These are phyloP conservation scores for Oncorhynchus nerka DNA, from an alignment of 2,113 vertebrate genomes.

Conservation along the genomic window DNA sequence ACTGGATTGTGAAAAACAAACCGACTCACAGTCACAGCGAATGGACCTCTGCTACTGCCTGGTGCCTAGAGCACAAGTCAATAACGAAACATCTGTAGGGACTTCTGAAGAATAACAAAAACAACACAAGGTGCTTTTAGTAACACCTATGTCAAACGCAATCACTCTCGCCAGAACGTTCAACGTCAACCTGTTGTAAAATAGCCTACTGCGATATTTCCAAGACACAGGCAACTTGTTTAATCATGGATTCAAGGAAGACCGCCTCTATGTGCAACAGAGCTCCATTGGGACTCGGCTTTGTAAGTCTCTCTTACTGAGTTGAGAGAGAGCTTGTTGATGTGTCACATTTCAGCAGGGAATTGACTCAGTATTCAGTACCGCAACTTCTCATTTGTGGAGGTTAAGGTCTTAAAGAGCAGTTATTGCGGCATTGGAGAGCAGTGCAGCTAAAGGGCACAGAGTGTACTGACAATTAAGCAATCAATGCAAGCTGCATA, in stretches of 20 bases:
- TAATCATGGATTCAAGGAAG: background rate
- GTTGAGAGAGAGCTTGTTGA: background rate
- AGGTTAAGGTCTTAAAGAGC: constrained; percentile 11
- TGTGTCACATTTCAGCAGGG: background rate
- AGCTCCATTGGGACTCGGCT: background rate
- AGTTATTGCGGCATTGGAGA: background rate
- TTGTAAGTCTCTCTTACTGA: background rate
- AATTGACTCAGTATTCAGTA: constrained; percentile 2
- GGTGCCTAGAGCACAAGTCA: background rate
- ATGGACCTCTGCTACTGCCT: background rate
- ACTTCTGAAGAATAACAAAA: too few relatives aligned
- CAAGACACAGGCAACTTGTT: background rate
- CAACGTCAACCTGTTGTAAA: too few relatives aligned
- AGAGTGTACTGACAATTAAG: constrained; percentile 3
- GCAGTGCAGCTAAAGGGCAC: background rate
- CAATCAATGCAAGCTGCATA: background rate
- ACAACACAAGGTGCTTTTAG: too few relatives aligned
- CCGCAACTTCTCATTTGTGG: background rate
- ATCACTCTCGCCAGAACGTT: too few relatives aligned
- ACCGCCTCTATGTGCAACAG: background rate
- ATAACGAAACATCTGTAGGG: background rate
- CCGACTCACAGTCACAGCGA: background rate
- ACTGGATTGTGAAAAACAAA: background rate
- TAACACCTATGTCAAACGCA: too few relatives aligned
- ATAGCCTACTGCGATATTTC: too few relatives aligned